Evolutionary conservation across 2,113 vertebrate species (phyloP).

Genomic region (Gasterosteus nipponicus): DNA sequence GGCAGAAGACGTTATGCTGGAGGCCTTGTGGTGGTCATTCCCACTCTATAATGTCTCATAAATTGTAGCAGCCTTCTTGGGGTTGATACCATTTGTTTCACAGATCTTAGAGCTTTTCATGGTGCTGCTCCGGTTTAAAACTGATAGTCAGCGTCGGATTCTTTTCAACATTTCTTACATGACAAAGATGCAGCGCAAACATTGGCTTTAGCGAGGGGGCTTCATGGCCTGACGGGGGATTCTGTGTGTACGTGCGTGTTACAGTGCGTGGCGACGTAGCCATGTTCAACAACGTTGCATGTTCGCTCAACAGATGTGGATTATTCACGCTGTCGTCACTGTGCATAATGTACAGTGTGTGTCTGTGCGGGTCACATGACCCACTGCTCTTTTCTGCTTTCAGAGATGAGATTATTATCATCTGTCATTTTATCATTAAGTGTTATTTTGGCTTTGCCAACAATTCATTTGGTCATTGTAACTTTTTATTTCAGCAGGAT

Average conservation of each 20-base stretch:
- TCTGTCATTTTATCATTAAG: not conserved
- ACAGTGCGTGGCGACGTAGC: conserved; percentile 20
- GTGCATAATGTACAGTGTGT: conserved; percentile 38
- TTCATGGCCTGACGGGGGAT: conserved; percentile 26
- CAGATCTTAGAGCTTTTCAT: not conserved
- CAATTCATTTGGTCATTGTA: not conserved
- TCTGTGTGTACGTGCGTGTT: conserved; percentile 10
- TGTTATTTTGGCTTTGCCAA: not conserved
- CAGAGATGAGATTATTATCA: not conserved
- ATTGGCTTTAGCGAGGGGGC: conserved; percentile 20
- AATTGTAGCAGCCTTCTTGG: too few species aligned
- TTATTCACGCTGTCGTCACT: conserved; percentile 58
- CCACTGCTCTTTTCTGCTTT: not conserved
- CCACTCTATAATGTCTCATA: too few species aligned
- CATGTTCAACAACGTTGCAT: conserved; percentile 40
- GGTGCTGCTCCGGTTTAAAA: not conserved
- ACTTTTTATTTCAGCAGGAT: not conserved
- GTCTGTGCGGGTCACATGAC: not conserved
- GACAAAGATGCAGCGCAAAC: conserved; percentile 7
- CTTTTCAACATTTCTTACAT: not conserved
- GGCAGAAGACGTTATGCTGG: too few species aligned
- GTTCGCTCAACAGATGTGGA: conserved; percentile 69
- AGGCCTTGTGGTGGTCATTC: too few species aligned
- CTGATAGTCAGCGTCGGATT: not conserved
- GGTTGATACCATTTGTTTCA: too few species aligned